A percentile compares a stretch with the other conserved stretches of the same genome.
phyloP scores from a whole-genome alignment of 2,113 vertebrate genomes.

The Arenaria interpres region DNA sequence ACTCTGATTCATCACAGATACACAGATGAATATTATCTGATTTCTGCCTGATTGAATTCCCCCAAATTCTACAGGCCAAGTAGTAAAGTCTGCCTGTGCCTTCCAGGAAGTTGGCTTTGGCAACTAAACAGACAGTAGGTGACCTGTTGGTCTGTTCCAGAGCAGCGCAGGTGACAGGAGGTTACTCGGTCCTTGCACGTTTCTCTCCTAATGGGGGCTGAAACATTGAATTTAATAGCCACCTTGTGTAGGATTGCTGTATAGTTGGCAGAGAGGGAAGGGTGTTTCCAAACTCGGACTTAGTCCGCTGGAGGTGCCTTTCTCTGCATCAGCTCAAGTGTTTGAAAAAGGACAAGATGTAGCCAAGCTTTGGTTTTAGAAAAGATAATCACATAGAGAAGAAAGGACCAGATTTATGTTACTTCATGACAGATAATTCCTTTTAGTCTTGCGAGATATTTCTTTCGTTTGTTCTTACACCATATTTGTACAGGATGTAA shows the following conservation, averaged over 20 bases:
- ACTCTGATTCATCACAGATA: not conserved
- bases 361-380: not conserved
- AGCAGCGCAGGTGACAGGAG: not conserved
- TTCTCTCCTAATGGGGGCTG: not conserved
- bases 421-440: not conserved
- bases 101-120: not conserved
- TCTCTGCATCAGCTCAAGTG: not conserved
- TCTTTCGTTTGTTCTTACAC: not conserved
- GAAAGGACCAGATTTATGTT: not conserved
- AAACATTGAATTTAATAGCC: not conserved
- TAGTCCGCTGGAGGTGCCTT: not conserved
- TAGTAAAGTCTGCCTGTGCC: not conserved
- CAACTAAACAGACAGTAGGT: not conserved
- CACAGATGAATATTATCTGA: not conserved
- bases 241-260: not conserved
- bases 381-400: not conserved
- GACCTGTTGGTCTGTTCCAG: not conserved
- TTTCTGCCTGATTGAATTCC: not conserved
- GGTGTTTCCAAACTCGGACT: not conserved
- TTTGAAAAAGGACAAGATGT: not conserved
- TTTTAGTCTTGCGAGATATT: not conserved
- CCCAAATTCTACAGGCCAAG: not conserved
- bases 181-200: not conserved
- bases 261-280: not conserved
- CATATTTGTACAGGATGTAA: not conserved